Evolutionary conservation across 1,140 invertebrate species (phyloP).

Genomic region (Leptinotarsa defecta): DNA sequence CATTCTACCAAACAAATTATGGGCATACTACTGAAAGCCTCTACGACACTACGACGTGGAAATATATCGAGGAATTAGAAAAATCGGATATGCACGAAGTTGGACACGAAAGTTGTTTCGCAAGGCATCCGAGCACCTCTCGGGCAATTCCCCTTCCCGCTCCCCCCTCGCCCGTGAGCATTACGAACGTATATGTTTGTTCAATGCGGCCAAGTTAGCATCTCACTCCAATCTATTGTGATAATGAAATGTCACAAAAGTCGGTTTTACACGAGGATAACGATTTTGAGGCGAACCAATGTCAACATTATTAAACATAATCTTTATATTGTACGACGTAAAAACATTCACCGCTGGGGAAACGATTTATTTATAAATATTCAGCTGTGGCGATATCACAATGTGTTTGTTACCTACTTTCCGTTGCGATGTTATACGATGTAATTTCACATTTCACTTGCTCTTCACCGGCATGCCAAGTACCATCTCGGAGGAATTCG

Average conservation of each 20-base stretch:
- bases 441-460: background rate
- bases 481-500: too few species aligned
- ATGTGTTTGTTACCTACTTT: conserved; percentile 5
- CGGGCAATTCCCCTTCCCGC: background rate
- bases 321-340: conserved; percentile 29
- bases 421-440: background rate
- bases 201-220: conserved; percentile 25
- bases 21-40: background rate
- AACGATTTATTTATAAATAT: conserved; percentile 28
- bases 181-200: conserved; percentile 20
- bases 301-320: conserved; percentile 31
- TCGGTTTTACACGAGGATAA: conserved; percentile 22
- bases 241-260: conserved; percentile 31
- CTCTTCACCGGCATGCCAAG: too few species aligned
- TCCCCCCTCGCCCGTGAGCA: background rate
- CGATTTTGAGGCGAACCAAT: conserved; percentile 18
- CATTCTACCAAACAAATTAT: background rate
- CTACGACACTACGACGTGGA: background rate
- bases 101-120: conserved; percentile 25
- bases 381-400: background rate
- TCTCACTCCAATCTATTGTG: conserved; percentile 31
- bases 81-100: conserved; percentile 27
- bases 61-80: conserved; percentile 15
- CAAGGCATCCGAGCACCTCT: conserved; percentile 19
- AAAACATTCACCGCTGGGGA: conserved; percentile 26